Evolutionary conservation across 1,140 invertebrate species (phyloP), one percentile per base, ranked within the genome.

Genomic region (Copidosoma floridanum): DNA sequence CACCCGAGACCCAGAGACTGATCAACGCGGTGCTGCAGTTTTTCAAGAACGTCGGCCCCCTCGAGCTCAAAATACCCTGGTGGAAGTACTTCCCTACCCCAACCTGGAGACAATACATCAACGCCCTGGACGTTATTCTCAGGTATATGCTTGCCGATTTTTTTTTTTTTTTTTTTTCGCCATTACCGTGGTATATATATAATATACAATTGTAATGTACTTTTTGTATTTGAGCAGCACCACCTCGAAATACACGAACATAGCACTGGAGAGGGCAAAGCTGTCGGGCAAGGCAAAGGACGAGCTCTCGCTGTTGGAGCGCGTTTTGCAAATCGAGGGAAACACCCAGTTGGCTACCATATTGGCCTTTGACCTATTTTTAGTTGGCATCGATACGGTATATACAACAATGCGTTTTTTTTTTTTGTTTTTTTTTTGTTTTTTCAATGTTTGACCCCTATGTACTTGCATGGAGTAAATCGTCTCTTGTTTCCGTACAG

Each of bases 331-430:
- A 65, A 71, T 85, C 64, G 85, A 85, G 35, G 81, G 82, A 16
- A 84, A 89, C 71, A 81, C 85, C 61, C 88, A 87, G 70, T 82
- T 92, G 43, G 88, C 92, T 3, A 85, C 86, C 7, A 85, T 92
- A 38, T 77, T 94, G 16, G 89, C 91, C 0, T 71, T 94, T 38
- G 93, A 94, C 77, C 79, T 95, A 57, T 86, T 95, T 57, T 75
- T 93, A n/a, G 92, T 94, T 46, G 92, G 92, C 5, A 89, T 94
- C 8, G 91, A 93, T 66, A 94, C 93, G 40, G 92, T 94, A 78
- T 83, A 74, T 64, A 27, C 46, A 26, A 43, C 21, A 48, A 20
- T 18, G 38, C 41, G 21, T 53, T 55, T 29, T 43, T 40, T 54
- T 46, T 21, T 38, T 24, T 18, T 43, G 21, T 44, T 8, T 2